phyloP scores from a whole-genome alignment of 2,797 vertebrate species.

The Amazona ochrocephala region DNA sequence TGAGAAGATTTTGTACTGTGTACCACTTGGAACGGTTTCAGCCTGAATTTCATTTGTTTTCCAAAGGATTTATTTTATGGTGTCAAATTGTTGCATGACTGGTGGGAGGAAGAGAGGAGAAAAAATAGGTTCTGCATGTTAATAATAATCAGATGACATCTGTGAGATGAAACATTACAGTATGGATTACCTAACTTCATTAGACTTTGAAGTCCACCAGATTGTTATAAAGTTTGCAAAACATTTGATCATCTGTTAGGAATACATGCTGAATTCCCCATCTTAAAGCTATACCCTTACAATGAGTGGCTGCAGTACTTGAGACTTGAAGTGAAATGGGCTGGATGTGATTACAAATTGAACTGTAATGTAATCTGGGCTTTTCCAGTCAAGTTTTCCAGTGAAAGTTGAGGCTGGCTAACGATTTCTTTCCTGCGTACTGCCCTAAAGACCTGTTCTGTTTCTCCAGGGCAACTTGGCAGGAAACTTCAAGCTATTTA shows the following conservation, averaged over 20 bases:
- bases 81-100: neutral
- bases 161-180: neutral
- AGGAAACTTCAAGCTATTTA: slow-evolving; percentile 53
- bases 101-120: neutral
- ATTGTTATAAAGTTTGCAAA: slow-evolving; percentile 20
- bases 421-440: slow-evolving; percentile 53
- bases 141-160: neutral
- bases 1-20: neutral
- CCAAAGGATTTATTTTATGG: neutral
- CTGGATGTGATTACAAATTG: slow-evolving; percentile 59
- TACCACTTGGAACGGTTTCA: neutral
- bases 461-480: slow-evolving; percentile 42
- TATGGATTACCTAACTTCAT: neutral
- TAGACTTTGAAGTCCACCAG: neutral
- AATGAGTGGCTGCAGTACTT: neutral
- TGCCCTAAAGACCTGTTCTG: slow-evolving; percentile 35
- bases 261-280: neutral
- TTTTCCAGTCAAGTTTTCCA: slow-evolving; percentile 65
- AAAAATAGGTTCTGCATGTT: neutral
- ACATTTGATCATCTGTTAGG: neutral
- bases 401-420: slow-evolving; percentile 51
- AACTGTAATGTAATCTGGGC: slow-evolving; percentile 46
- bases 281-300: neutral
- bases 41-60: neutral
- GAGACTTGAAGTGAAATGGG: neutral